Conservation (phyloP, 2,113 vertebrate species). For the Gavia stellata region DNA sequence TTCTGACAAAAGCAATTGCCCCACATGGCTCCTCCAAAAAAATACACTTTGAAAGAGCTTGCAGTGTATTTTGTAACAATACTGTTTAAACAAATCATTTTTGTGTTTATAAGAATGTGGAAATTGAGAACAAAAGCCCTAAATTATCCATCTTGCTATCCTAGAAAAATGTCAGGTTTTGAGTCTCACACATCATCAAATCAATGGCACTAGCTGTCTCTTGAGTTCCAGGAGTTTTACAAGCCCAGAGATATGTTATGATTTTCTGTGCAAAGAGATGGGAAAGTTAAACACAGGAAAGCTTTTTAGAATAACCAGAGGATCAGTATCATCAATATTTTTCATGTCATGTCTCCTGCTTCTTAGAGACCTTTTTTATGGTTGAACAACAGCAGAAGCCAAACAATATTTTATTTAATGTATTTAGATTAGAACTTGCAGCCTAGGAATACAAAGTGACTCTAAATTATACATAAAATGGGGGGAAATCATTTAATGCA, state of each 20-base stretch:
- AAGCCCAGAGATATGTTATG: conserved; percentile 26
- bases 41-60: background rate
- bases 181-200: conserved; percentile 51
- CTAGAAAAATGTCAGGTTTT: conserved; percentile 46
- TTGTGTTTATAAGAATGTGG: conserved; percentile 27
- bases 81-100: conserved; percentile 38
- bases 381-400: background rate
- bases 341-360: background rate
- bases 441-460: background rate
- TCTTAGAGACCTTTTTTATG: background rate
- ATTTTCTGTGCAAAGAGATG: conserved; percentile 14
- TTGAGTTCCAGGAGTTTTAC: conserved; percentile 35
- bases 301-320: background rate
- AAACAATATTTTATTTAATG: background rate
- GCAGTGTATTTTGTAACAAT: conserved; percentile 12
- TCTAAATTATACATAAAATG: background rate
- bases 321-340: conserved; percentile 4
- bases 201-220: conserved; percentile 7
- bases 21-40: background rate
- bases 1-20: background rate
- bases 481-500: background rate
- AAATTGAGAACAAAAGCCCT: conserved; percentile 12
- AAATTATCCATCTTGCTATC: conserved; percentile 28
- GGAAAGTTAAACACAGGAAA: conserved; percentile 38
- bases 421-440: background rate